Evolutionary conservation across 2,113 vertebrate genomes (phyloP).

Genomic region (Chrysochloris asiatica): DNA sequence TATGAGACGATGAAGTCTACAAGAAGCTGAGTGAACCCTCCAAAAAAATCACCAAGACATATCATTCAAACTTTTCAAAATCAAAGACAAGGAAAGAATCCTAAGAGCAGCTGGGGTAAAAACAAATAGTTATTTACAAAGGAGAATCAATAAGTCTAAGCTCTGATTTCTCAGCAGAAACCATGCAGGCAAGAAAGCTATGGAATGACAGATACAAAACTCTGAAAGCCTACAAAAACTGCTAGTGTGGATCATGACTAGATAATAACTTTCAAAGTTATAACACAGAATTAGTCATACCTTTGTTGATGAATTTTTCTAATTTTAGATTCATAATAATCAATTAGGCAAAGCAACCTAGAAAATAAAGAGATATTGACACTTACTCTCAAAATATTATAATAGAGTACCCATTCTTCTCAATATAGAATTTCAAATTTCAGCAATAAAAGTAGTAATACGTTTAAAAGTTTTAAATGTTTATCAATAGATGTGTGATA

Average conservation of each 20-base stretch:
- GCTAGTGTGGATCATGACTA: not conserved
- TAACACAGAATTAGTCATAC: conserved; percentile 77
- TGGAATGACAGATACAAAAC: too few relatives aligned
- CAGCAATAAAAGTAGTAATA: conserved; percentile 21
- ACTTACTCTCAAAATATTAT: conserved; percentile 57
- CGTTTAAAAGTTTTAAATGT: not conserved
- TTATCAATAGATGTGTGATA: conserved; percentile 33
- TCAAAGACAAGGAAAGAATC: too few relatives aligned
- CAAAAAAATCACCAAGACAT: too few relatives aligned
- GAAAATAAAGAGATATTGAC: conserved; percentile 61
- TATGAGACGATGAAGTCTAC: too few relatives aligned
- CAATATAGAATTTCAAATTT: conserved; percentile 42
- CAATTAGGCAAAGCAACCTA: conserved; percentile 91
- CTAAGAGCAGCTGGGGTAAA: too few relatives aligned
- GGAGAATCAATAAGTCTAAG: too few relatives aligned
- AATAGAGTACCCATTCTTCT: conserved; percentile 46
- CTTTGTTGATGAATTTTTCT: conserved; percentile 84
- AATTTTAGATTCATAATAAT: conserved; percentile 90
- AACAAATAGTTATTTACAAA: too few relatives aligned
- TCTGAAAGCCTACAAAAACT: conserved; percentile 23
- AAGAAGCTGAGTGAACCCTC: too few relatives aligned
- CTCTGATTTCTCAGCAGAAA: too few relatives aligned
- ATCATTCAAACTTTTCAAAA: too few relatives aligned
- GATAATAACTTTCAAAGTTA: conserved; percentile 10
- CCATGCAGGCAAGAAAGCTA: too few relatives aligned